These are phyloP conservation scores for Gallinago solitaria DNA, from an alignment of 2,797 vertebrate species.

Conservation along the genomic window DNA sequence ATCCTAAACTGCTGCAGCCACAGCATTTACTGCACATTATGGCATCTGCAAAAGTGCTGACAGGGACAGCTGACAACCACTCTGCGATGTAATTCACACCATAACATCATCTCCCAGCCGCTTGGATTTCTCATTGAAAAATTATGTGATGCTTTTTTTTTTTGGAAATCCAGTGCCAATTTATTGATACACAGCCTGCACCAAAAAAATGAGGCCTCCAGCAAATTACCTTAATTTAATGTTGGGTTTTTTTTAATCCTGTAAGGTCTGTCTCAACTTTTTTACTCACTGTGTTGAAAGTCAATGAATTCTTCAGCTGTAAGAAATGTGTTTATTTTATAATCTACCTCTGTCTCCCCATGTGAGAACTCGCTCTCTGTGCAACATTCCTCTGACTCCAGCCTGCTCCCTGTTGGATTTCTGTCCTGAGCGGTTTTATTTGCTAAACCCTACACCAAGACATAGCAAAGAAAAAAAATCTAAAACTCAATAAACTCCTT, in stretches of 20 bases:
- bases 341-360: neutral
- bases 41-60: conserved; percentile 79
- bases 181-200: conserved; percentile 60
- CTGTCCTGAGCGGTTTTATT: neutral
- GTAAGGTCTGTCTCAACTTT: neutral
- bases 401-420: neutral
- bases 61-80: conserved; percentile 80
- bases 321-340: neutral
- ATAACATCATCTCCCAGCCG: conserved; percentile 79
- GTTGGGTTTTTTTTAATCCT: neutral
- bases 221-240: neutral
- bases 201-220: neutral
- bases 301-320: neutral
- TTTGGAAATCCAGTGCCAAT: conserved; percentile 80
- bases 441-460: neutral
- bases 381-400: neutral
- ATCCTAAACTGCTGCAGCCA: conserved; percentile 59
- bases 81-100: conserved; percentile 84
- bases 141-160: conserved; percentile 79
- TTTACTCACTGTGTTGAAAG: conserved; percentile 9
- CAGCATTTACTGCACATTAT: conserved; percentile 67
- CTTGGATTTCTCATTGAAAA: conserved; percentile 84
- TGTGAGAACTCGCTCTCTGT: neutral
- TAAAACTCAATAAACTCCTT: neutral
- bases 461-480: neutral